Conservation (phyloP, 2,888 invertebrate genomes). For the Drosophila quinaria region DNA sequence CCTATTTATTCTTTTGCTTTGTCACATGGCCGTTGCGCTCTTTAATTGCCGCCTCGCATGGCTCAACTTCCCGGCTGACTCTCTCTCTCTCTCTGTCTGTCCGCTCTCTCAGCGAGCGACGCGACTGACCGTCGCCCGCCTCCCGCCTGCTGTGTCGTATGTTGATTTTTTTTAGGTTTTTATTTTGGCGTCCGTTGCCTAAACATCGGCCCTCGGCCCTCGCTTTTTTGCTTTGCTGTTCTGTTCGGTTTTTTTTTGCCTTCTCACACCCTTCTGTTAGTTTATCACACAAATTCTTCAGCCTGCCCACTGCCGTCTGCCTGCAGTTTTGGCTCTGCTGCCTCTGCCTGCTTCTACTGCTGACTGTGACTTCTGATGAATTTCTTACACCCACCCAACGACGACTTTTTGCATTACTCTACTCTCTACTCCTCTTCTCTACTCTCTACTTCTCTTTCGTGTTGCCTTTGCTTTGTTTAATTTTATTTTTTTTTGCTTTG, state of each 20-base stretch:
- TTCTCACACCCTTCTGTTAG: slow-evolving; percentile 69
- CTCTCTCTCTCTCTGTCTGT: slow-evolving; percentile 1
- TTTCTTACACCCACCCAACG: slow-evolving; percentile 77
- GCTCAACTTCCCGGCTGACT: slow-evolving; percentile 52
- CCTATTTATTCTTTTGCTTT: slow-evolving; percentile 76
- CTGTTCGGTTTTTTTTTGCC: slow-evolving; percentile 38
- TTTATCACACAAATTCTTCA: slow-evolving; percentile 60
- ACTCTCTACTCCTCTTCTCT: slow-evolving; percentile 3
- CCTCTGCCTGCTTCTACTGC: slow-evolving; percentile 2
- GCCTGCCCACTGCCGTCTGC: slow-evolving; percentile 41
- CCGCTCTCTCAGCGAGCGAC: slow-evolving; percentile 16
- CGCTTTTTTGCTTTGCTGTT: slow-evolving; percentile 34
- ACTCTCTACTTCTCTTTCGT: slow-evolving; percentile 10
- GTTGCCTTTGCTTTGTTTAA: slow-evolving; percentile 15
- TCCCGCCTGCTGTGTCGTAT: slow-evolving; percentile 73
- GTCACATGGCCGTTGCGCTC: slow-evolving; percentile 76
- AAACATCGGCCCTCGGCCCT: slow-evolving; percentile 47
- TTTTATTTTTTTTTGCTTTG: slow-evolving; percentile 32
- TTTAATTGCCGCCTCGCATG: slow-evolving; percentile 70
- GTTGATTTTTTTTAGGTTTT: slow-evolving; percentile 70
- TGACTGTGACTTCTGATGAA: slow-evolving; percentile 66
- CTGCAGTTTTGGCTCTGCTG: slow-evolving; percentile 38
- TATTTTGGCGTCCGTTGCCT: slow-evolving; percentile 71
- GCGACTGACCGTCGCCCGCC: slow-evolving; percentile 75
- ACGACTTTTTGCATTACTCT: slow-evolving; percentile 60